These are phyloP conservation scores for Therioaphis trifolii DNA, from an alignment of 2,888 invertebrate genomes.

Conservation along the genomic window DNA sequence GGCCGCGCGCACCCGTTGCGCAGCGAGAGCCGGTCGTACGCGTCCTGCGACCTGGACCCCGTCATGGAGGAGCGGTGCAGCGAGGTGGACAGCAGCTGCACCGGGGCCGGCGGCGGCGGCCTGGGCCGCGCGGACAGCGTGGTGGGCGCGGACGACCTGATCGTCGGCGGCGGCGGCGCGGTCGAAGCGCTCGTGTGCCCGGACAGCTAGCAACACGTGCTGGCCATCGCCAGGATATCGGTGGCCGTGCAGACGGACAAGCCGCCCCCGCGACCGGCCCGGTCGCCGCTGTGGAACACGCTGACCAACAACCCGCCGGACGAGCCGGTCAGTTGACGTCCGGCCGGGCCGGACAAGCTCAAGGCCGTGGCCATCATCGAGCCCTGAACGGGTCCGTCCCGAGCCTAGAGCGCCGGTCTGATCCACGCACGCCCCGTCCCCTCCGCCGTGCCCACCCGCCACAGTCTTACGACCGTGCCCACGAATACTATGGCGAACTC, in stretches of 20 bases:
- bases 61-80: conserved; percentile 87
- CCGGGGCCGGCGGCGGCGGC: conserved; percentile 65
- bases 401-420: background rate
- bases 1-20: conserved; percentile 69
- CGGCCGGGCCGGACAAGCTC: conserved; percentile 18
- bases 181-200: conserved; percentile 63
- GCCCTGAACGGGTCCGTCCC: conserved; percentile 7
- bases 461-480: too few species aligned
- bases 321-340: conserved; percentile 63
- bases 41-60: conserved; percentile 83
- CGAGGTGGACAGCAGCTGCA: conserved; percentile 70
- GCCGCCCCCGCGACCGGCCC: conserved; percentile 64
- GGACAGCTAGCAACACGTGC: conserved; percentile 63
- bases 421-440: too few species aligned
- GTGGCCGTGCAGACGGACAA: conserved; percentile 64
- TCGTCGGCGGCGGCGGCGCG: conserved; percentile 22
- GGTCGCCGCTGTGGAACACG: conserved; percentile 82
- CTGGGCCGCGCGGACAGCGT: conserved; percentile 49
- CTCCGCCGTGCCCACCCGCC: too few species aligned
- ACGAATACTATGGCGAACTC: background rate
- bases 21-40: conserved; percentile 79
- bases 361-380: conserved; percentile 60
- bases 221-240: conserved; percentile 61
- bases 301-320: conserved; percentile 73
- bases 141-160: conserved; percentile 55